phyloP scores from a whole-genome alignment of 1,140 invertebrate genomes.

The Tigriopus japonicus region DNA sequence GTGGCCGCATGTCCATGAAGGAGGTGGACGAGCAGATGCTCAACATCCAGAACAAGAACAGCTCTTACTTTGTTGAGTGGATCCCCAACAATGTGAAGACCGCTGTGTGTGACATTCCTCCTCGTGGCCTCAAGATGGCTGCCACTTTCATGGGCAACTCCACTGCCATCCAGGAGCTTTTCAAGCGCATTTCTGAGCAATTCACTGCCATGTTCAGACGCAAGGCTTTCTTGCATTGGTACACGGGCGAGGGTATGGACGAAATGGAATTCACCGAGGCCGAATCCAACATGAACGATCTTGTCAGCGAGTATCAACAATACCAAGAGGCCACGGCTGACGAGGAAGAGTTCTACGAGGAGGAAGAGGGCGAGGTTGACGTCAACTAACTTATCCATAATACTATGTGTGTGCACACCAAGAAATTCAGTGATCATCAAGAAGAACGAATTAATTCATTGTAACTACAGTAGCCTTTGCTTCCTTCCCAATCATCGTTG shows the following conservation, averaged over 20 bases:
- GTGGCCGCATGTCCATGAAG: conserved; percentile 37
- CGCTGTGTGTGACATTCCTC: conserved; percentile 40
- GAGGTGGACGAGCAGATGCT: conserved; percentile 42
- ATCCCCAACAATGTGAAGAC: conserved; percentile 45
- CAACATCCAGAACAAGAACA: conserved; percentile 40
- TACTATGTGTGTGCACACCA: background rate
- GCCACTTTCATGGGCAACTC: conserved; percentile 34
- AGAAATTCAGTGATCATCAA: no score
- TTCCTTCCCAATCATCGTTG: no score
- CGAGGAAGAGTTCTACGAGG: conserved; percentile 59
- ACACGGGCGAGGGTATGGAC: conserved; percentile 48
- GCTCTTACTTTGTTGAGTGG: conserved; percentile 46
- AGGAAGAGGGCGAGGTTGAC: conserved; percentile 32
- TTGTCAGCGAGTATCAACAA: conserved; percentile 38
- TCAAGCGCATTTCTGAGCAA: conserved; percentile 60
- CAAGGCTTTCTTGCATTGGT: conserved; percentile 53
- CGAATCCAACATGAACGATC: conserved; percentile 38
- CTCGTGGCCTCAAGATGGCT: conserved; percentile 35
- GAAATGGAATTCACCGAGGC: conserved; percentile 38
- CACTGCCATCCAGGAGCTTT: conserved; percentile 45
- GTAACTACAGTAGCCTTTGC: no score
- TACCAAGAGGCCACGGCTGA: conserved; percentile 58
- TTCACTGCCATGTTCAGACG: conserved; percentile 35
- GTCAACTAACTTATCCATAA: background rate
- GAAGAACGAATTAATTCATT: no score